Base-by-base conservation (phyloP, 2,888 invertebrate species). In the Acutogordius australiensis region DNA sequence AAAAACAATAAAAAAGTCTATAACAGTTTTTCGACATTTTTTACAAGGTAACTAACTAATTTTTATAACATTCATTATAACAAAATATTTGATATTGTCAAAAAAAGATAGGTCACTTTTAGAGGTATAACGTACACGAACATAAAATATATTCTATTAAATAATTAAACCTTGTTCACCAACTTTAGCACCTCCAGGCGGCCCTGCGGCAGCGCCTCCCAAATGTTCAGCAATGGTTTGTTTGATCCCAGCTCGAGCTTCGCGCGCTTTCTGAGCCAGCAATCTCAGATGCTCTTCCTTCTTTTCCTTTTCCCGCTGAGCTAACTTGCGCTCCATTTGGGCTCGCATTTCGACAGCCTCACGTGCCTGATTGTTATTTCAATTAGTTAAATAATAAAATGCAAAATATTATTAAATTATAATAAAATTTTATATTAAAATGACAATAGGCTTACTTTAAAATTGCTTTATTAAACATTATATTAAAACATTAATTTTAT, bases 271-370 rank as follows among this genome's bases (percentile, higher is more conserved):
- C 70, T 88, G 87, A 1, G 97, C 97, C 70, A 97, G 74, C 71
- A 82, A 78, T 51, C 90, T 76, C 66, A 99, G 73, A 73, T 85
- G 82, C 65, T 91, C 91, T 69, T 99, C 91, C 66, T 90, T 90
- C 73, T 85, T 85, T 70, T 91, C 91, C 69, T 97, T 97, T 70
- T 97, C 91, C 66, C 91, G 84, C 70, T 94, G 90, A 0, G 94
- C 94, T 64, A 94, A 70, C 72, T 88, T 84, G 73, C 87, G 83
- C 70, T 97, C 94, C 1, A 97, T 74, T 68, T 91, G 87, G 0
- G 91, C 87, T 29, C 97, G 75, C 65, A 87, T 86, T 68, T 97
- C 94, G 0, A 99, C 94, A 1, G 90, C 88, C 71, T 97, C 94
- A 57, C 94, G 76, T 0, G 94, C 91, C 71, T 74, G 63, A 2